Conservation (phyloP, 2,113 vertebrate species). For the Elephas maximus region DNA sequence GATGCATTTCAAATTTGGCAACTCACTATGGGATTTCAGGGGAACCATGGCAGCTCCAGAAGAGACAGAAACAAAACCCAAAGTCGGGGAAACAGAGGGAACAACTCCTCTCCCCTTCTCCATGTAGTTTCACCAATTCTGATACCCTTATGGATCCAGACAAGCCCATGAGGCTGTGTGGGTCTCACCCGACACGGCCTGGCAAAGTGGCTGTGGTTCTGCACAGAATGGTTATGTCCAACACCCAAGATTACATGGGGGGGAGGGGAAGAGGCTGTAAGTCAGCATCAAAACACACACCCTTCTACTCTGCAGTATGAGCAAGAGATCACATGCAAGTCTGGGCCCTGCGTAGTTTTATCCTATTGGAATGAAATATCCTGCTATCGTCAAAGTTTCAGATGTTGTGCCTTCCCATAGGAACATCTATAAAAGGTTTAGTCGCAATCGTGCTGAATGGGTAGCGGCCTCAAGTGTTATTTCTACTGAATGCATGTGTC, state of each 20-base stretch:
- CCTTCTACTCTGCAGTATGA: slow-evolving; percentile 66
- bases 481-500: slow-evolving; percentile 86
- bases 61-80: slow-evolving; percentile 85
- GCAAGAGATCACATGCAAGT: slow-evolving; percentile 78
- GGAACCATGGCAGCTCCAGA: slow-evolving; percentile 69
- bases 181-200: slow-evolving; percentile 52
- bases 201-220: slow-evolving; percentile 42
- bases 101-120: not conserved
- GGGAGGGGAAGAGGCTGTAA: not conserved
- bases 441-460: slow-evolving; percentile 94
- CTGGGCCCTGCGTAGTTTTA: slow-evolving; percentile 72
- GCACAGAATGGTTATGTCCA: slow-evolving; percentile 54
- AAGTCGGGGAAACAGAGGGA: slow-evolving; percentile 69
- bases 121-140: not conserved
- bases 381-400: slow-evolving; percentile 79
- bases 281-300: slow-evolving; percentile 49
- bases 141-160: not conserved
- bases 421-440: slow-evolving; percentile 93
- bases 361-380: slow-evolving; percentile 78
- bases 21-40: slow-evolving; percentile 87
- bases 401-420: slow-evolving; percentile 88
- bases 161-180: not conserved
- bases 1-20: slow-evolving; percentile 90
- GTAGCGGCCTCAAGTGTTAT: slow-evolving; percentile 80
- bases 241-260: slow-evolving; percentile 53